Conservation (phyloP, 2,113 vertebrate species). For the Siniperca knerii region DNA sequence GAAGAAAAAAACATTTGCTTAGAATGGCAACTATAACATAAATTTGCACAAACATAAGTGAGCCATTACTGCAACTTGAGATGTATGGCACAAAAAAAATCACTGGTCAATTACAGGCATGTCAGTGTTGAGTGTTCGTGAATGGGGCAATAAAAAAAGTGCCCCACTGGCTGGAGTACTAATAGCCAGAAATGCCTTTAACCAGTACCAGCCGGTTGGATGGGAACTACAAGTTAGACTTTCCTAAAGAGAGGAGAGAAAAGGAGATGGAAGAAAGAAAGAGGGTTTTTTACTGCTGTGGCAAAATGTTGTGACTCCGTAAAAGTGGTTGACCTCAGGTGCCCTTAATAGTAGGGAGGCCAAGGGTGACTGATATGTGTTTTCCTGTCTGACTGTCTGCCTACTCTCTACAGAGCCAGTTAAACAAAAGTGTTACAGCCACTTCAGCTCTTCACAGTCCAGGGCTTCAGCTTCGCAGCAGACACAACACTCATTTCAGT, state of each 20-base stretch:
- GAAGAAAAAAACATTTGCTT: not conserved
- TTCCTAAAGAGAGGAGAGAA: slow-evolving; percentile 35
- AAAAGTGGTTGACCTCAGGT: slow-evolving; percentile 60
- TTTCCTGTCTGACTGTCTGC: slow-evolving; percentile 45
- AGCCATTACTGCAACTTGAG: slow-evolving; percentile 45
- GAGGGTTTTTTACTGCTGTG: slow-evolving; percentile 40
- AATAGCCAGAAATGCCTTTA: slow-evolving; percentile 54
- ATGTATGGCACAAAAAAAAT: slow-evolving; percentile 30
- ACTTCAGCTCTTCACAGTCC: slow-evolving; percentile 18
- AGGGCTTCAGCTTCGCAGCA: slow-evolving; percentile 14
- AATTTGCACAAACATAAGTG: slow-evolving; percentile 26
- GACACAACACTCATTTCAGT: slow-evolving; percentile 31
- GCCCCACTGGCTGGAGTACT: slow-evolving; percentile 21
- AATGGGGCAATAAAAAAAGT: slow-evolving; percentile 60
- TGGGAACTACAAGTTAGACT: slow-evolving; percentile 46
- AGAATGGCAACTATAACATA: slow-evolving; percentile 11
- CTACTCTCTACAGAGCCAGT: slow-evolving; percentile 26
- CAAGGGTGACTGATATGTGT: slow-evolving; percentile 46
- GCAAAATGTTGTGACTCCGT: slow-evolving; percentile 52
- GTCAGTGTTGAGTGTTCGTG: slow-evolving; percentile 42
- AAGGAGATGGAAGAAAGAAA: slow-evolving; percentile 30
- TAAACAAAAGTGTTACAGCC: slow-evolving; percentile 26
- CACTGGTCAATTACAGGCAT: slow-evolving; percentile 37
- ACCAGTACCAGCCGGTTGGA: slow-evolving; percentile 46
- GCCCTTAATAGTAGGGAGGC: slow-evolving; percentile 33